Evolutionary conservation across 2,113 vertebrate genomes (phyloP).

Genomic region (Cyprinus carpio): DNA sequence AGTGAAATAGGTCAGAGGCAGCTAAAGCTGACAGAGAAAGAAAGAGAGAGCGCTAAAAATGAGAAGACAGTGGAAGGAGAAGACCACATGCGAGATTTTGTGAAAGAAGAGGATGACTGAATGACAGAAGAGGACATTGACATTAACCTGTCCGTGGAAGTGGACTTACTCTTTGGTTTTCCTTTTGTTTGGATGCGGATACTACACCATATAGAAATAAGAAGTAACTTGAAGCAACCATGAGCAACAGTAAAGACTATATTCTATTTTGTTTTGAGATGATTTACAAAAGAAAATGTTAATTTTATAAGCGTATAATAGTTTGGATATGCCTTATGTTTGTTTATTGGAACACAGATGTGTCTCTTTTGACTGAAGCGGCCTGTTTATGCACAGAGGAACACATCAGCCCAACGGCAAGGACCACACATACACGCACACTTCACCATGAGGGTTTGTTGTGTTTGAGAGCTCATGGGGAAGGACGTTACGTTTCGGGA

Average conservation of each 20-base stretch:
- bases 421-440: slow-evolving; percentile 33
- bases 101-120: slow-evolving; percentile 19
- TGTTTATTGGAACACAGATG: background rate
- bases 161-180: too few species aligned
- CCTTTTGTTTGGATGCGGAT: background rate
- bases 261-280: background rate
- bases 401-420: slow-evolving; percentile 37
- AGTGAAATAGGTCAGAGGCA: slow-evolving; percentile 75
- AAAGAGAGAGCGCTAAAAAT: slow-evolving; percentile 29
- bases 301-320: slow-evolving; percentile 14
- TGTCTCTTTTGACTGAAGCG: slow-evolving; percentile 34
- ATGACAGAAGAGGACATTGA: slow-evolving; percentile 20
- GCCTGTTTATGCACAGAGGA: slow-evolving; percentile 39
- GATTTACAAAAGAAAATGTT: background rate
- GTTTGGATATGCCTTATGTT: slow-evolving; percentile 36
- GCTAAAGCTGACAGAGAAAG: slow-evolving; percentile 54
- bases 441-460: slow-evolving; percentile 33
- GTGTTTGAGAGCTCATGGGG: slow-evolving; percentile 40
- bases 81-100: slow-evolving; percentile 11
- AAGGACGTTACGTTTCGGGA: slow-evolving; percentile 43
- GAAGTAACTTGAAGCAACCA: background rate
- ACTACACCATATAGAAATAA: background rate
- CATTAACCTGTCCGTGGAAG: too few species aligned
- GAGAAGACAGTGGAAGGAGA: slow-evolving; percentile 4
- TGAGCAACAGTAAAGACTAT: background rate